These are phyloP conservation scores for Meloidogyne chitwoodi DNA, from an alignment of 1,140 invertebrate genomes.

Conservation along the genomic window DNA sequence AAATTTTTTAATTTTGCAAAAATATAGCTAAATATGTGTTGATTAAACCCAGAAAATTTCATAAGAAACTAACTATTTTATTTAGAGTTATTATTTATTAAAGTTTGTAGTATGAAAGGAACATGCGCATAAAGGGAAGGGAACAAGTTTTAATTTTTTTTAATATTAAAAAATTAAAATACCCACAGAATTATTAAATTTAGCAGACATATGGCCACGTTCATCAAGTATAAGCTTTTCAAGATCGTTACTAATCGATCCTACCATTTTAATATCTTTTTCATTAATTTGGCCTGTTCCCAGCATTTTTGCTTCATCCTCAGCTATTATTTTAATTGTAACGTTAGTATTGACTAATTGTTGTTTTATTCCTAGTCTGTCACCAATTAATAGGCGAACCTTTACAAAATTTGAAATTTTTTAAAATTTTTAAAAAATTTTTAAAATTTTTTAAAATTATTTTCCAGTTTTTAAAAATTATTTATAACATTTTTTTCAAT, in stretches of 20 bases:
- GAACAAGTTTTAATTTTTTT: too few relatives aligned
- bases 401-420: neutral
- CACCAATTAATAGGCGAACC: constrained; percentile 56
- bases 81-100: too few relatives aligned
- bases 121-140: neutral
- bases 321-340: constrained; percentile 59
- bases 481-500: constrained; percentile 13
- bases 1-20: neutral
- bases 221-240: constrained; percentile 59
- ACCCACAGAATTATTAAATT: constrained; percentile 58
- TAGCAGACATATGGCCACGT: constrained; percentile 54
- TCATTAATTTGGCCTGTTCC: constrained; percentile 43
- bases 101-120: neutral
- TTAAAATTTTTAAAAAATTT: too few relatives aligned
- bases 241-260: constrained; percentile 59
- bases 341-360: constrained; percentile 57
- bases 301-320: constrained; percentile 53
- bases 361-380: constrained; percentile 59
- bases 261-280: constrained; percentile 56
- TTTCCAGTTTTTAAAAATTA: neutral
- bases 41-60: neutral
- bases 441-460: neutral
- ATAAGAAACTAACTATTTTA: too few relatives aligned
- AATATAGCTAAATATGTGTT: neutral
- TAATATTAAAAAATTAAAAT: neutral